Evolutionary conservation across 2,113 vertebrate species (phyloP).

Genomic region (Amphilophus citrinellus): DNA sequence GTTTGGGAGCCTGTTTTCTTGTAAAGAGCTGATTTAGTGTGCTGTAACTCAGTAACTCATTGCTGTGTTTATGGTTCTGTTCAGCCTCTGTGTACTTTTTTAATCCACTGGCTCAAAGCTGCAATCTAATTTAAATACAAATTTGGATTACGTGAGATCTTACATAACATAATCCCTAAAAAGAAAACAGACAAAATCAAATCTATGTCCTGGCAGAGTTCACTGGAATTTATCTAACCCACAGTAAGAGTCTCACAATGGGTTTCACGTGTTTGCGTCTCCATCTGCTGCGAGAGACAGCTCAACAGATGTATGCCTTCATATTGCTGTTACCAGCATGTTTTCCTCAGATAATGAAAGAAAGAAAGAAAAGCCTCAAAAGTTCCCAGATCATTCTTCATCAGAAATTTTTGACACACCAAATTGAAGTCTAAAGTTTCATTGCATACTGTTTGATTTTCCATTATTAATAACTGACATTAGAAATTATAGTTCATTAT

Average conservation of each 20-base stretch:
- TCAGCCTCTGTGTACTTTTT: background rate
- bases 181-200: slow-evolving; percentile 41
- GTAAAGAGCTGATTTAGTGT: background rate
- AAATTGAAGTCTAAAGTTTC: background rate
- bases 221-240: slow-evolving; percentile 13
- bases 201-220: slow-evolving; percentile 27
- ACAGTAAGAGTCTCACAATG: background rate
- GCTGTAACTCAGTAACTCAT: background rate
- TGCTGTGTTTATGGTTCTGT: background rate
- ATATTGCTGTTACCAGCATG: background rate
- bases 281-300: background rate
- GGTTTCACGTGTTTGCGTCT: background rate
- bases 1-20: background rate
- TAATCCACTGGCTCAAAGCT: slow-evolving; percentile 37
- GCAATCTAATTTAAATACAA: slow-evolving; percentile 61
- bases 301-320: background rate
- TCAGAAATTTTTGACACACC: background rate
- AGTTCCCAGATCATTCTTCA: background rate
- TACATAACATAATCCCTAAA: slow-evolving; percentile 62
- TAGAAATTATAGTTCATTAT: background rate
- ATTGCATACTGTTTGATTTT: background rate
- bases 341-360: background rate
- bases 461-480: background rate
- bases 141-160: slow-evolving; percentile 53
- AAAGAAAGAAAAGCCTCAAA: background rate